Conservation (phyloP, 2,888 invertebrate species). For the Xanthorhoe spadicearia region DNA sequence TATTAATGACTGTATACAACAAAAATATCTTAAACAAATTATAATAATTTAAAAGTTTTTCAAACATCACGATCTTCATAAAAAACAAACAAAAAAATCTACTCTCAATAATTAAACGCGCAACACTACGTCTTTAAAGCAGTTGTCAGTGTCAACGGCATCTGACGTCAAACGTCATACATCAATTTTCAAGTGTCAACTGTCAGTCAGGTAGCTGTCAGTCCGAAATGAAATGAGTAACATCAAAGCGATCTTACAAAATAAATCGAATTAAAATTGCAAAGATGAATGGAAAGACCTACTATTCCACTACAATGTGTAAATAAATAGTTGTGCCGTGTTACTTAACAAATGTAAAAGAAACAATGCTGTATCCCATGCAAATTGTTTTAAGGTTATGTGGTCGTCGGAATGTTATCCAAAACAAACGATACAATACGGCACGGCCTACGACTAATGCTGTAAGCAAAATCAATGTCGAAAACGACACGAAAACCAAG, state of each 20-base stretch:
- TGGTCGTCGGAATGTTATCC: slow-evolving; percentile 56
- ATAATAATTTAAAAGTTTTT: neutral
- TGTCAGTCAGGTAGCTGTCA: slow-evolving; percentile 4
- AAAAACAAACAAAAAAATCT: slow-evolving; percentile 4
- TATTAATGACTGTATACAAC: neutral
- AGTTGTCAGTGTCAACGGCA: neutral
- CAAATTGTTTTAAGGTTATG: slow-evolving; percentile 75
- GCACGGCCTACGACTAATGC: slow-evolving; percentile 47
- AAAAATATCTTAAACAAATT: neutral
- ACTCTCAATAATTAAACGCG: neutral
- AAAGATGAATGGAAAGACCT: slow-evolving; percentile 1
- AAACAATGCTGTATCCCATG: slow-evolving; percentile 61
- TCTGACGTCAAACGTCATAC: neutral
- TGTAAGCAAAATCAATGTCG: slow-evolving; percentile 40
- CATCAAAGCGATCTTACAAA: neutral
- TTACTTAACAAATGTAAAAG: slow-evolving; percentile 27
- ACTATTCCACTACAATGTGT: slow-evolving; percentile 4
- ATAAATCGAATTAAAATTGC: neutral
- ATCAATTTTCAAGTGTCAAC: neutral
- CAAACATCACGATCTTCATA: neutral
- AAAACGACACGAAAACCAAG: slow-evolving; percentile 46
- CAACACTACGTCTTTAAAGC: neutral
- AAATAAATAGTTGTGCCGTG: slow-evolving; percentile 12
- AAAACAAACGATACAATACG: slow-evolving; percentile 57
- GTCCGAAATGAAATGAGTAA: neutral